These are phyloP conservation scores for Emmelina monodactyla DNA, from an alignment of 2,888 invertebrate genomes.

Conservation along the genomic window DNA sequence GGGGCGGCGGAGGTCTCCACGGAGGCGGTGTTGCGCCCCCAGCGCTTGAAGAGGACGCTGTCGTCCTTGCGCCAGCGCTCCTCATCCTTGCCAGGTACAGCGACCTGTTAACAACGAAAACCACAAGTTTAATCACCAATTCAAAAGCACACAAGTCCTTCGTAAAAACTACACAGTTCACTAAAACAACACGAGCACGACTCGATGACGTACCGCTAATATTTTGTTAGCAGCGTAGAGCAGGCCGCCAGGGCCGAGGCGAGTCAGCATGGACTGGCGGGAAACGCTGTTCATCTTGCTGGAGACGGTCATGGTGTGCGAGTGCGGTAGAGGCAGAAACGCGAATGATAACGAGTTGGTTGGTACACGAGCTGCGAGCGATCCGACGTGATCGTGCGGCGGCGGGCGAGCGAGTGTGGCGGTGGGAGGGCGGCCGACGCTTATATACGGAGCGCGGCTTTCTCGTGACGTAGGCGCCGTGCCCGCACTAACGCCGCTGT, in stretches of 20 bases:
- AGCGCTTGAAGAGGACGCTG: constrained; percentile 52
- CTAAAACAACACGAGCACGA: constrained; percentile 25
- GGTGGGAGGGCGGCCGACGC: constrained; percentile 43
- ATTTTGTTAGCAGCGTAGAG: constrained; percentile 60
- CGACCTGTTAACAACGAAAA: constrained; percentile 59
- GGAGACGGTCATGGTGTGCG: constrained; percentile 54
- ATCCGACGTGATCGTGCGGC: constrained; percentile 33
- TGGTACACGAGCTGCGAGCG: constrained; percentile 34
- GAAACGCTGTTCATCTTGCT: constrained; percentile 65
- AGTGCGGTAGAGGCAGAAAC: constrained; percentile 33
- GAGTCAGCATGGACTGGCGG: constrained; percentile 54
- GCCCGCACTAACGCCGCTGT: constrained; percentile 21
- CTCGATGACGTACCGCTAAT: constrained; percentile 60
- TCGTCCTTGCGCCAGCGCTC: constrained; percentile 59
- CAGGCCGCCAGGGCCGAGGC: constrained; percentile 56
- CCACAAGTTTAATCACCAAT: constrained; percentile 41
- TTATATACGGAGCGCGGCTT: constrained; percentile 60
- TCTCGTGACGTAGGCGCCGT: constrained; percentile 46
- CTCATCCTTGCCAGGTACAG: constrained; percentile 57
- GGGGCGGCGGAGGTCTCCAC: constrained; percentile 29
- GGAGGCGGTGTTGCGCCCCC: constrained; percentile 41
- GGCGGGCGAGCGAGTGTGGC: constrained; percentile 45
- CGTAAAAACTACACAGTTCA: constrained; percentile 16
- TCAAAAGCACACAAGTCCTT: constrained; percentile 23
- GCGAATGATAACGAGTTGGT: constrained; percentile 31